Conservation (phyloP, 2,888 invertebrate species). For the Callinectes sapidus region DNA sequence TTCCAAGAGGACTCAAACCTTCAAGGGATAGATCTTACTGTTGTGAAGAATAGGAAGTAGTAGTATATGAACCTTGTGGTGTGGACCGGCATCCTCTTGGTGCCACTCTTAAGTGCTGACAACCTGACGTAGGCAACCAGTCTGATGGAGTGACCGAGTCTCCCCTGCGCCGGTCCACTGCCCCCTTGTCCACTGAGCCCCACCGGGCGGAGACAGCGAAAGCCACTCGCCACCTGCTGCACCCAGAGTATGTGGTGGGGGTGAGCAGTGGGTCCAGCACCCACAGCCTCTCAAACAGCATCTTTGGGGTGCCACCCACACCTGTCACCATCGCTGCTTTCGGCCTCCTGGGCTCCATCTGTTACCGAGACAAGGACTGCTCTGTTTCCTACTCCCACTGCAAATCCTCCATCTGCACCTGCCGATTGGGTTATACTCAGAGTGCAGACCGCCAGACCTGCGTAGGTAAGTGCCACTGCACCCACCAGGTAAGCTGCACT, state of each 20-base stretch:
- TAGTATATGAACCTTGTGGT: constrained; percentile 26
- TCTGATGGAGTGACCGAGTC: constrained; percentile 81
- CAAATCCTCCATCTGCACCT: constrained; percentile 85
- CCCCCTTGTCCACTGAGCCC: constrained; percentile 86
- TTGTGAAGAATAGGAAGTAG: constrained; percentile 33
- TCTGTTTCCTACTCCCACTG: constrained; percentile 84
- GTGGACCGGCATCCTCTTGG: constrained; percentile 47
- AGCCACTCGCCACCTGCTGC: constrained; percentile 86
- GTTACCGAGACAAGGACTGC: constrained; percentile 83
- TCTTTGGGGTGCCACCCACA: constrained; percentile 82
- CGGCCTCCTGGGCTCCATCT: constrained; percentile 87
- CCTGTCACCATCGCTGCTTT: constrained; percentile 81
- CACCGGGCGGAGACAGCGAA: constrained; percentile 81
- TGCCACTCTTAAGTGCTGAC: constrained; percentile 62
- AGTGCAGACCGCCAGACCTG: constrained; percentile 83
- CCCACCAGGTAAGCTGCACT: constrained; percentile 60
- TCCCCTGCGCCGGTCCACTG: constrained; percentile 85
- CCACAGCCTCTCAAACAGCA: constrained; percentile 74
- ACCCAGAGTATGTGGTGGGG: constrained; percentile 72
- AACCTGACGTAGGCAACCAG: constrained; percentile 70
- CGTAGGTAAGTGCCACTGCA: constrained; percentile 77
- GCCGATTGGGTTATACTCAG: constrained; percentile 82
- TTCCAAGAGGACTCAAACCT: background rate
- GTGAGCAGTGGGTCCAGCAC: constrained; percentile 61
- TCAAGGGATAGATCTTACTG: constrained; percentile 14